Conservation (phyloP, 2,113 vertebrate genomes). For the Dunckerocampus dactyliophorus region DNA sequence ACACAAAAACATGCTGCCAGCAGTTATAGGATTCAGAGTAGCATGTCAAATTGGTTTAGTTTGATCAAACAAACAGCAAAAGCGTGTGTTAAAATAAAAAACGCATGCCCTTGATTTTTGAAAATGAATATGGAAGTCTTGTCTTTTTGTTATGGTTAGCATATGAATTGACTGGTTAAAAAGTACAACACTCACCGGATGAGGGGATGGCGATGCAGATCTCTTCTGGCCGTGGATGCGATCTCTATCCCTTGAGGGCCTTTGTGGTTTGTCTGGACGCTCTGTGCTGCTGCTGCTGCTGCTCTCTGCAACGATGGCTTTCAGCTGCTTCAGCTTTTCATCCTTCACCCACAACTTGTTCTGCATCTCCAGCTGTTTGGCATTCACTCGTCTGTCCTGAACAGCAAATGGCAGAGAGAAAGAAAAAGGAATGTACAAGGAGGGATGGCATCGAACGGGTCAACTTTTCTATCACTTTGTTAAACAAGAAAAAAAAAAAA, state of each 20-base stretch:
- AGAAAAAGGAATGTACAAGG: too few species aligned
- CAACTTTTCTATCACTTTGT: too few species aligned
- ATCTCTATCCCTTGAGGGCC: slow-evolving; percentile 83
- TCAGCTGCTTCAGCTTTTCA: slow-evolving; percentile 96
- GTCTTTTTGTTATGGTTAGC: background rate
- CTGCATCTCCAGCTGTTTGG: slow-evolving; percentile 97
- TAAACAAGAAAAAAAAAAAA: too few species aligned
- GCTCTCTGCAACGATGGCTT: slow-evolving; percentile 91
- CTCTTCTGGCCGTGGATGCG: slow-evolving; percentile 64
- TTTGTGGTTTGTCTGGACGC: slow-evolving; percentile 69
- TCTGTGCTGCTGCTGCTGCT: slow-evolving; percentile 37
- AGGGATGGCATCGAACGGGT: too few species aligned
- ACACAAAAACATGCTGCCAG: slow-evolving; percentile 7
- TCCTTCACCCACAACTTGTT: slow-evolving; percentile 99
- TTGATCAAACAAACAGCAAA: too few species aligned
- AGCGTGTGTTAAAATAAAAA: too few species aligned
- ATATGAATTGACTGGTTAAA: background rate
- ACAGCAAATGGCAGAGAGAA: background rate
- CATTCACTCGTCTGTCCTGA: slow-evolving; percentile 89
- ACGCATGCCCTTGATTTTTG: too few species aligned
- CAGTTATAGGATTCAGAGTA: slow-evolving; percentile 6
- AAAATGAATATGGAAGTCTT: too few species aligned
- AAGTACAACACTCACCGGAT: slow-evolving; percentile 73
- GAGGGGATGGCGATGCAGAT: slow-evolving; percentile 77
- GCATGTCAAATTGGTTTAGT: slow-evolving; percentile 30